phyloP scores from a whole-genome alignment of 2,113 vertebrate genomes.

The Chaetodon auriga region DNA sequence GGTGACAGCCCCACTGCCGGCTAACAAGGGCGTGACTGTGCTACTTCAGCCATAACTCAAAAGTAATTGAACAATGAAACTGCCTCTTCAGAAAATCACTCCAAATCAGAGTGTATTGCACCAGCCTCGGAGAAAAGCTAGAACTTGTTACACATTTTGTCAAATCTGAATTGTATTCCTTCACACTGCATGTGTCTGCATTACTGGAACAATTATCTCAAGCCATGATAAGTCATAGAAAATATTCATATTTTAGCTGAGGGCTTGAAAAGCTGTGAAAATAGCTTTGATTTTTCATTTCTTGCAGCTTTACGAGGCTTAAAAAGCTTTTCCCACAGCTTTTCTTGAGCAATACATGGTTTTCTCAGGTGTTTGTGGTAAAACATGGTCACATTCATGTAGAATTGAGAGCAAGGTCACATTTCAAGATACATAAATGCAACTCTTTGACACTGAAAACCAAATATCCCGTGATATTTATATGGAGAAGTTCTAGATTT shows the following conservation, averaged over 20 bases:
- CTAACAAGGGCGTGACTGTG: constrained; percentile 68
- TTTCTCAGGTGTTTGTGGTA: not conserved
- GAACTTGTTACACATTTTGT: not conserved
- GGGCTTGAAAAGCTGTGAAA: not conserved
- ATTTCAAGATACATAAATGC: not conserved
- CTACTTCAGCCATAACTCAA: constrained; percentile 32
- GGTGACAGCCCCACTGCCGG: constrained; percentile 53
- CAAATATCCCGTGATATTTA: not conserved
- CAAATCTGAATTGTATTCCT: not conserved
- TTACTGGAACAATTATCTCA: not conserved
- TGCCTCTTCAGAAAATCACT: constrained; percentile 6
- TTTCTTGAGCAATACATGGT: not conserved
- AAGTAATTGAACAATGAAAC: constrained; percentile 43
- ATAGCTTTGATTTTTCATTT: not conserved
- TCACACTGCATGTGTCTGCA: not conserved
- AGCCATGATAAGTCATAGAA: not conserved
- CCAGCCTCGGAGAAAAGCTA: not conserved
- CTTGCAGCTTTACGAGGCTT: not conserved
- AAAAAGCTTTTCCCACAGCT: not conserved
- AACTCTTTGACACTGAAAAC: not conserved
- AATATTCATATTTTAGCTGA: too few species aligned
- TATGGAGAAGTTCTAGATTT: not conserved
- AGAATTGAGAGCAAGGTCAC: too few species aligned
- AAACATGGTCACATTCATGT: too few species aligned
- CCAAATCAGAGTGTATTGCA: not conserved